Evolutionary conservation across 2,888 invertebrate genomes (phyloP).

Genomic region (Anthrax anthrax): DNA sequence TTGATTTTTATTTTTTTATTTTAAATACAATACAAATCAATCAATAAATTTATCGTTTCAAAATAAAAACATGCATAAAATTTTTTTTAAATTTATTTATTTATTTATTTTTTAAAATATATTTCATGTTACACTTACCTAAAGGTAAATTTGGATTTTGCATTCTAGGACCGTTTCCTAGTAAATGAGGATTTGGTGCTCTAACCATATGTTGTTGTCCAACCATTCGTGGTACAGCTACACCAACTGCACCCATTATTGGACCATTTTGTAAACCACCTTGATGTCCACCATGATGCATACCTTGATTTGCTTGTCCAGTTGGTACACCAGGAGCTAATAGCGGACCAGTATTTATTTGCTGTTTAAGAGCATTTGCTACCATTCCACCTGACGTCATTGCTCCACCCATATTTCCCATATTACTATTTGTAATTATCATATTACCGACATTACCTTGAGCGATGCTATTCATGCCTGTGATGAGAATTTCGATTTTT

Average conservation of each 20-base stretch:
- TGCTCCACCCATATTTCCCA: constrained; percentile 46
- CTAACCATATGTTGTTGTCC: constrained; percentile 28
- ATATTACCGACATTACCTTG: constrained; percentile 48
- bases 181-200: constrained; percentile 32
- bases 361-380: constrained; percentile 57
- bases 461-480: constrained; percentile 50
- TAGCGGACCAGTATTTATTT: constrained; percentile 38
- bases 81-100: too few species aligned
- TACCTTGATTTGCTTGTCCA: constrained; percentile 21
- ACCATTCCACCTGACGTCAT: constrained; percentile 62
- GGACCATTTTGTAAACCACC: constrained; percentile 67
- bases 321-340: constrained; percentile 15
- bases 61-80: background rate
- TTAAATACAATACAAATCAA: too few species aligned
- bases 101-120: too few species aligned
- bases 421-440: constrained; percentile 67
- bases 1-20: too few species aligned
- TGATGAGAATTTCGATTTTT: too few species aligned
- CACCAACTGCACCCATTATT: constrained; percentile 38
- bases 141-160: constrained; percentile 37
- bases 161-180: constrained; percentile 42
- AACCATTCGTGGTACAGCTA: constrained; percentile 26
- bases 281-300: constrained; percentile 26
- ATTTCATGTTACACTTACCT: constrained; percentile 9
- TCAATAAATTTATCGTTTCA: too few species aligned